These are phyloP conservation scores for Drosophila persimilis DNA, from an alignment of 1,140 invertebrate species.

Conservation along the genomic window DNA sequence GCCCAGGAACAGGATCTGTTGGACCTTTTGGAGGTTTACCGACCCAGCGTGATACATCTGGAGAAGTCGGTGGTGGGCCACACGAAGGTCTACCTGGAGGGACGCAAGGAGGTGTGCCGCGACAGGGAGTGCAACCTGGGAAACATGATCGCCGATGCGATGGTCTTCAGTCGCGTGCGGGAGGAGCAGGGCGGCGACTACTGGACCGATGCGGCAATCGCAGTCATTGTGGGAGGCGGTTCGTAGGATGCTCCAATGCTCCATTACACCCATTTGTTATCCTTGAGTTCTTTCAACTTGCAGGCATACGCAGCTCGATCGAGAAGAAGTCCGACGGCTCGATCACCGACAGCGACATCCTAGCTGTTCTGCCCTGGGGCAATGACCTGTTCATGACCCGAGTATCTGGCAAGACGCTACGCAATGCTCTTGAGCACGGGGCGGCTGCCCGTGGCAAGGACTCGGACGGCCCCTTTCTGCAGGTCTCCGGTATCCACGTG, in stretches of 20 bases:
- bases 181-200: slow-evolving; percentile 83
- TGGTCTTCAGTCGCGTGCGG: slow-evolving; percentile 84
- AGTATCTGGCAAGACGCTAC: slow-evolving; percentile 83
- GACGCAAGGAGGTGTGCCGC: slow-evolving; percentile 85
- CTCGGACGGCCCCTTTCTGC: slow-evolving; percentile 85
- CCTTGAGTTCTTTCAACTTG: not conserved
- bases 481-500: slow-evolving; percentile 85
- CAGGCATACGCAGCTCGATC: slow-evolving; percentile 75
- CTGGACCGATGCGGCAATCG: slow-evolving; percentile 92
- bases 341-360: slow-evolving; percentile 67
- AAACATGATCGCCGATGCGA: slow-evolving; percentile 91
- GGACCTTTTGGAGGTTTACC: slow-evolving; percentile 86
- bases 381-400: slow-evolving; percentile 84
- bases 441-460: slow-evolving; percentile 83
- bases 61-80: slow-evolving; percentile 86
- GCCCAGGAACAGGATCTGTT: slow-evolving; percentile 87
- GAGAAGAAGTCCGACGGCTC: slow-evolving; percentile 57
- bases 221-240: slow-evolving; percentile 88
- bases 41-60: slow-evolving; percentile 84
- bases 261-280: no score
- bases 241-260: not conserved
- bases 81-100: slow-evolving; percentile 87
- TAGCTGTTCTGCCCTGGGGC: slow-evolving; percentile 85
- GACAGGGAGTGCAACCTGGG: slow-evolving; percentile 92
- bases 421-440: slow-evolving; percentile 84